Evolutionary conservation across 2,888 invertebrate species (phyloP).

Genomic region (Platyscelio sp.): DNA sequence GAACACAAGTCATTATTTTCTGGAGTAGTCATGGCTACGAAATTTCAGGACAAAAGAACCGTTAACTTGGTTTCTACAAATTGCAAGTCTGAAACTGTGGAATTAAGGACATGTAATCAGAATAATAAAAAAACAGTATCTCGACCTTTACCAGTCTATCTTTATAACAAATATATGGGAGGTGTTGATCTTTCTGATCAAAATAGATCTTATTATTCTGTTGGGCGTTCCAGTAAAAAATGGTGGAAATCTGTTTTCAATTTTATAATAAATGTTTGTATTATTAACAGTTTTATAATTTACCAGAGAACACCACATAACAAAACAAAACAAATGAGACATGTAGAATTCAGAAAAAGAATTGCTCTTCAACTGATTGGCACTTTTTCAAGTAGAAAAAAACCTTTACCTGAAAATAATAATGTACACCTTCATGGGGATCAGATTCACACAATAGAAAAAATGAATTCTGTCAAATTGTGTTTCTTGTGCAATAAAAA

Average conservation of each 20-base stretch:
- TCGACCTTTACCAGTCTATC: conserved; percentile 1
- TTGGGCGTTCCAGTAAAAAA: conserved; percentile 16
- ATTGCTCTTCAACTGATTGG: conserved; percentile 17
- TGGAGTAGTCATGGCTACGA: neutral
- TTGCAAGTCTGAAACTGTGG: neutral
- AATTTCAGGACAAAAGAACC: conserved; percentile 26
- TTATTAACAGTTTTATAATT: conserved; percentile 31
- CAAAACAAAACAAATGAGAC: neutral
- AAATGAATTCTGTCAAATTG: neutral
- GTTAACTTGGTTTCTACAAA: conserved; percentile 33
- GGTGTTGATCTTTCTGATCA: conserved; percentile 40
- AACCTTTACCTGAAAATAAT: neutral
- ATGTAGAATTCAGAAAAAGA: conserved; percentile 2
- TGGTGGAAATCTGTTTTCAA: conserved; percentile 39
- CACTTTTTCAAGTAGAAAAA: conserved; percentile 1
- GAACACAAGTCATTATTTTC: neutral
- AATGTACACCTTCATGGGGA: neutral
- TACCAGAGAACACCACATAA: conserved; percentile 9
- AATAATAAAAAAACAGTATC: neutral
- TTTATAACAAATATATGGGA: conserved; percentile 36
- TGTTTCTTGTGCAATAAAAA: neutral
- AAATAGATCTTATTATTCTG: conserved; percentile 20
- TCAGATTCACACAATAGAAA: neutral
- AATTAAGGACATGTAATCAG: conserved; percentile 6
- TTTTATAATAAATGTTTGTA: conserved; percentile 26